Evolutionary conservation across 2,113 vertebrate genomes (phyloP).

Genomic region (Eupsittula cactorum): DNA sequence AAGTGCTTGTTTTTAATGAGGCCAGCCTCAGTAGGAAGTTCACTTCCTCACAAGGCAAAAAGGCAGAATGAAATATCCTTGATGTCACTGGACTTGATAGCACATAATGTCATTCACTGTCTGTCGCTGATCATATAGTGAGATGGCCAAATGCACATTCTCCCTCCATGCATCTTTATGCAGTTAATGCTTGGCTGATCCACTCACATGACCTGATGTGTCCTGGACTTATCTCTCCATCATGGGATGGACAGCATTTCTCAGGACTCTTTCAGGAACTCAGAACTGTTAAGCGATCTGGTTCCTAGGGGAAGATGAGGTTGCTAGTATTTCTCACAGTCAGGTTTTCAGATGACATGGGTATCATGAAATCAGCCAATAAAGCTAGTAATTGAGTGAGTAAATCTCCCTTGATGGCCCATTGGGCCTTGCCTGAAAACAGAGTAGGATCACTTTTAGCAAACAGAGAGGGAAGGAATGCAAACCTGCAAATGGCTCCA

Average conservation of each 20-base stretch:
- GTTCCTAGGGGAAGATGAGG: not conserved
- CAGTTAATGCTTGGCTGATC: not conserved
- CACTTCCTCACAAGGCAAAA: not conserved
- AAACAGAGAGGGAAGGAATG: not conserved
- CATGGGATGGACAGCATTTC: not conserved
- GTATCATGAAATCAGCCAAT: not conserved
- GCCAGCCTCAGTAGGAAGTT: not conserved
- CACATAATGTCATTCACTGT: not conserved
- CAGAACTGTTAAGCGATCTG: not conserved
- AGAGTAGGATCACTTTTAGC: not conserved
- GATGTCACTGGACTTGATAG: not conserved
- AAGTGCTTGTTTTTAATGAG: not conserved
- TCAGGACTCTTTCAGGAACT: accelerated
- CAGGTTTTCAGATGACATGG: not conserved
- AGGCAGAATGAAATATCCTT: not conserved
- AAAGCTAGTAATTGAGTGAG: not conserved
- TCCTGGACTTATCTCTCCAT: not conserved
- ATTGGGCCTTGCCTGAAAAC: not conserved
- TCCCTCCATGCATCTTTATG: not conserved
- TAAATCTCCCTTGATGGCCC: not conserved
- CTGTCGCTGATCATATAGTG: accelerated
- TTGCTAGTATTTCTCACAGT: not conserved
- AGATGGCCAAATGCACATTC: not conserved
- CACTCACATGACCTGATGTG: accelerated
- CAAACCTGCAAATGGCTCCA: not conserved